A percentile compares a stretch with the other conserved stretches of the same genome.
These are phyloP conservation scores for Oncopodura yosiiana DNA, from an alignment of 1,140 invertebrate genomes.

Conservation along the genomic window DNA sequence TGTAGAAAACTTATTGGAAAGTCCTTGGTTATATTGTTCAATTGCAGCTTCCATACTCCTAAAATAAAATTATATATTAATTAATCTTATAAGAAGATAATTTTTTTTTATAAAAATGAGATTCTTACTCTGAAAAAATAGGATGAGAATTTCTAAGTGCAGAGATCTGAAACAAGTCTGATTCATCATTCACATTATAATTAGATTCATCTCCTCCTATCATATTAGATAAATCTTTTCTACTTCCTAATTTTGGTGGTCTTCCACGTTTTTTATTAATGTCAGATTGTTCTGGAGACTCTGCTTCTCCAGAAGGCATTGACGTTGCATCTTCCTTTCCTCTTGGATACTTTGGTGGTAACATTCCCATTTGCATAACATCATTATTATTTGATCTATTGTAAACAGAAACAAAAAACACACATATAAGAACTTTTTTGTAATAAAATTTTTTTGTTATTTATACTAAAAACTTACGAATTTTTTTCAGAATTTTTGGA, in stretches of 20 bases:
- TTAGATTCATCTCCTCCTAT: neutral
- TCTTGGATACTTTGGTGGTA: conserved; percentile 26
- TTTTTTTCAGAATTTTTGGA: neutral
- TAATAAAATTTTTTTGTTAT: neutral
- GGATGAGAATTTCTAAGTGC: conserved; percentile 9
- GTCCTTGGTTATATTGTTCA: conserved; percentile 2
- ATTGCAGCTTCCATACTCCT: conserved; percentile 9
- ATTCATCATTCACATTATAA: conserved; percentile 7
- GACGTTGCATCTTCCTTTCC: conserved; percentile 16
- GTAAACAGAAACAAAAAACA: neutral
- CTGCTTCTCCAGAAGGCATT: too few relatives aligned
- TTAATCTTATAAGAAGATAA: neutral
- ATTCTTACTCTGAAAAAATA: conserved; percentile 5
- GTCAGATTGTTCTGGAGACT: too few relatives aligned
- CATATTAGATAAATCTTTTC: neutral
- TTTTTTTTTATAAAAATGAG: neutral
- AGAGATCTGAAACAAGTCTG: conserved; percentile 27
- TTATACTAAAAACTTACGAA: neutral
- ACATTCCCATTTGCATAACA: conserved; percentile 30
- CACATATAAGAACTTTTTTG: neutral
- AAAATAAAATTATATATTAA: neutral
- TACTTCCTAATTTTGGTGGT: conserved; percentile 7
- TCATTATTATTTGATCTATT: too few relatives aligned
- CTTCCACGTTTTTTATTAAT: conserved; percentile 7
- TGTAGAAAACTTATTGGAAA: too few relatives aligned